These are phyloP conservation scores for Odontophorus gujanensis DNA, from an alignment of 2,113 vertebrate genomes.

Conservation along the genomic window DNA sequence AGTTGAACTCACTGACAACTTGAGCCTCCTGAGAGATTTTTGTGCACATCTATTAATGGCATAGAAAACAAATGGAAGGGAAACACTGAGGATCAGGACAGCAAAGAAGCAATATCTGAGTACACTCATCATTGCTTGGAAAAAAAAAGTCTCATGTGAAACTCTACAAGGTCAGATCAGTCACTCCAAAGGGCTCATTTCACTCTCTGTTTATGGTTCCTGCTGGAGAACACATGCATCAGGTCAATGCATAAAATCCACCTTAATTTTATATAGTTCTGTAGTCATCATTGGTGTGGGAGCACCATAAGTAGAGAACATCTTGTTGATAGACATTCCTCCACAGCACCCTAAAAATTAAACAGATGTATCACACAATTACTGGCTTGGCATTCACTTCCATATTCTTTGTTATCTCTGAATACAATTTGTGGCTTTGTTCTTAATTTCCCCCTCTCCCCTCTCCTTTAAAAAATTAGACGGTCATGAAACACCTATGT, in stretches of 20 bases:
- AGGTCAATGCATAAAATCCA: neutral
- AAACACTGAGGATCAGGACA: neutral
- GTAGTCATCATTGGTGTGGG: neutral
- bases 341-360: neutral
- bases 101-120: constrained; percentile 15
- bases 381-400: neutral
- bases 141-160: neutral
- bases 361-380: neutral
- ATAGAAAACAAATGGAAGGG: constrained; percentile 39
- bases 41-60: neutral
- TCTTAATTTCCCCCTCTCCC: neutral
- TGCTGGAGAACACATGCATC: neutral
- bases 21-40: constrained; percentile 10
- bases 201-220: neutral
- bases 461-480: neutral
- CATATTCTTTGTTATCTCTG: neutral
- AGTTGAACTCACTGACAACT: neutral
- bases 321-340: neutral
- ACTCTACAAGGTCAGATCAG: neutral
- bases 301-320: fast-evolving
- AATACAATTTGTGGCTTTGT: neutral
- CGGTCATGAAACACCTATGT: neutral
- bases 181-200: neutral
- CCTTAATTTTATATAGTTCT: neutral
- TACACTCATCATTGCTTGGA: constrained; percentile 3